These are phyloP conservation scores for Emydoidea blandingii DNA, from an alignment of 2,797 vertebrate species.

Conservation along the genomic window DNA sequence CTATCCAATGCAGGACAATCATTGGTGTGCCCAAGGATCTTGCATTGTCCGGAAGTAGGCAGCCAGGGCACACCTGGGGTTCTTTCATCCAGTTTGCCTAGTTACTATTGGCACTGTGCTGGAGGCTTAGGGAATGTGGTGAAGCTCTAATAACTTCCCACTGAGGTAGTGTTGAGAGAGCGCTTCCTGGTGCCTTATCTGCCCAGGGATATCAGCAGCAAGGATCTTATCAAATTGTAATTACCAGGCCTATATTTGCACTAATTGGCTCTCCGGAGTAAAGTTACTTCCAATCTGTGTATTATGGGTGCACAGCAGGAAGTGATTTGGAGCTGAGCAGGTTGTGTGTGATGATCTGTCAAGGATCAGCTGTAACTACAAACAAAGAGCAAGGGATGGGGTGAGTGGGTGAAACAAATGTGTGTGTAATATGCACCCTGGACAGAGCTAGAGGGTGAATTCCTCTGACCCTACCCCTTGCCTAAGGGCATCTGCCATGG, in stretches of 20 bases:
- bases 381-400: accelerated
- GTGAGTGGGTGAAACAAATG: not conserved
- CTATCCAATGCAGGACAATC: not conserved
- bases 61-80: not conserved
- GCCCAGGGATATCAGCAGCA: constrained; percentile 54
- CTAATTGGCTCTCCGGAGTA: constrained; percentile 83
- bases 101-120: not conserved
- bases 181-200: constrained; percentile 52
- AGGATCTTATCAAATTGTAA: constrained; percentile 75
- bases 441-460: not conserved
- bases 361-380: not conserved
- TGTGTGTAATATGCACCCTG: too few relatives aligned
- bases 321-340: constrained; percentile 54
- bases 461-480: not conserved
- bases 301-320: constrained; percentile 64
- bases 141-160: not conserved
- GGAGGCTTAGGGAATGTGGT: not conserved
- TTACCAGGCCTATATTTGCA: constrained; percentile 74
- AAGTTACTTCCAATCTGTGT: constrained; percentile 67
- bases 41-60: not conserved
- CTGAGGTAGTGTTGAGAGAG: not conserved
- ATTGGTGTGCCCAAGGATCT: not conserved
- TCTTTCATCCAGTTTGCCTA: not conserved
- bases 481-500: not conserved
- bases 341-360: constrained; percentile 6